Evolutionary conservation across 2,888 invertebrate genomes (phyloP), one percentile per base, ranked within the genome.

Genomic region (Dryadula phaetusa): DNA sequence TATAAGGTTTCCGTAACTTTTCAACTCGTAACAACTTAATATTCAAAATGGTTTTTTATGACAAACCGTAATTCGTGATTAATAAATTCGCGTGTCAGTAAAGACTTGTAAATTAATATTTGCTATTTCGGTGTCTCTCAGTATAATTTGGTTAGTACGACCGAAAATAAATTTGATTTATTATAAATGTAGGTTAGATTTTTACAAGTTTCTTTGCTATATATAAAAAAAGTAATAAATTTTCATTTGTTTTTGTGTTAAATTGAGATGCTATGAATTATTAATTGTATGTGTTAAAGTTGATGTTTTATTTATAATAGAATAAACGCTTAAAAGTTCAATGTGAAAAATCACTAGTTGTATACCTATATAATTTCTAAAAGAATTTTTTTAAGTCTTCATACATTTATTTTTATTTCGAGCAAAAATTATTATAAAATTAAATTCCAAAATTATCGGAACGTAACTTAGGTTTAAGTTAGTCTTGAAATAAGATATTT

Each of bases 1-100:
- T 37, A 60, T 49, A 5, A 58, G 18, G 8, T 49, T 60, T 58
- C 25, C 58, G 64, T 65, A 60, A 58, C 18, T 58, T 32, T 28
- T 34, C n/a, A 20, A 58, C 47, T 47, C n/a, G 40, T 58, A 58
- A 65, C 20, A 49, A 46, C 3, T 49, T 58, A 34, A 42, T 25
- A 22, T 46, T 25, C 28, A 6, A 22, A 28, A n/a, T 62, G 14
- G 5, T n/a, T 18, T 65, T 65, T 49, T 49, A 14, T 44, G 18
- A 60, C 12, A 37, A 62, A 62, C 47, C 18, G 32, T 62, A 47
- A 28, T 34, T 47, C 20, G 47, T 40, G 56, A 42, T 47, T 37
- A 34, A 61, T 34, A 46, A 61, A 44, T 28, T 25, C 42, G 28
- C 42, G 20, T 34, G 47, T 61, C 32, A 61, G 47, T 14, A 14